Base-by-base conservation (phyloP, 2,888 invertebrate genomes). In the Lasioglossum malachurum region DNA sequence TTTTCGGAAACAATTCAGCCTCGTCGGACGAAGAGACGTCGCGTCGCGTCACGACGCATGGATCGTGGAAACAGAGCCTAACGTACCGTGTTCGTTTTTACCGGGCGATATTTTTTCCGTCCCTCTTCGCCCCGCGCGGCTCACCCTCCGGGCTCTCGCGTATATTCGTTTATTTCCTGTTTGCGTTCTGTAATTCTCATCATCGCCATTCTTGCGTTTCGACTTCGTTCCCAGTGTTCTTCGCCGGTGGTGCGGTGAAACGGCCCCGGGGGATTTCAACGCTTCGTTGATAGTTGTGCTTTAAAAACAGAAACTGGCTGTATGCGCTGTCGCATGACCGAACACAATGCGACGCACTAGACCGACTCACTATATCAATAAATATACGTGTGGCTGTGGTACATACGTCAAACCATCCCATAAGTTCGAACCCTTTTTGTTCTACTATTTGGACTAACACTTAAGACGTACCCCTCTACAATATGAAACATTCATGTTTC, bases 1-100 rank as follows among this genome's bases (percentile, higher is more conserved):
- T 89, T 80, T 79, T 75, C 84, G 74, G 81, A 77, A 88, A 87
- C 84, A 85, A 89, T 88, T 75, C 83, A 69, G 49, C 38, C 74
- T 44, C 81, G 83, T 82, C 78, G 75, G 64, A 75, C 77, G 76
- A 67, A 77, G 77, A 81, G 53, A 81, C 86, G 87, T 74, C 80
- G 64, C 31, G 64, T 79, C 75, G 78, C 87, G 82, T 79, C 75
- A 79, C 87, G 79, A 83, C 79, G 80, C 80, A 69, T 27, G 71
- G 80, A 77, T 82, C 64, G 77, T 16, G 69, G 67, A 76, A 75
- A 76, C 83, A 31, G 77, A 78, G 78, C 75, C 87, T 84, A 87
- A 81, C 83, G 87, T 84, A 81, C 81, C 87, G 79, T 86, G 64
- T 31, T 69, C 69, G 78, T 46, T 87, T 87, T 73, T 35, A 77